Evolutionary conservation across 2,797 vertebrate species (phyloP).

Genomic region (Mallotus villosus): DNA sequence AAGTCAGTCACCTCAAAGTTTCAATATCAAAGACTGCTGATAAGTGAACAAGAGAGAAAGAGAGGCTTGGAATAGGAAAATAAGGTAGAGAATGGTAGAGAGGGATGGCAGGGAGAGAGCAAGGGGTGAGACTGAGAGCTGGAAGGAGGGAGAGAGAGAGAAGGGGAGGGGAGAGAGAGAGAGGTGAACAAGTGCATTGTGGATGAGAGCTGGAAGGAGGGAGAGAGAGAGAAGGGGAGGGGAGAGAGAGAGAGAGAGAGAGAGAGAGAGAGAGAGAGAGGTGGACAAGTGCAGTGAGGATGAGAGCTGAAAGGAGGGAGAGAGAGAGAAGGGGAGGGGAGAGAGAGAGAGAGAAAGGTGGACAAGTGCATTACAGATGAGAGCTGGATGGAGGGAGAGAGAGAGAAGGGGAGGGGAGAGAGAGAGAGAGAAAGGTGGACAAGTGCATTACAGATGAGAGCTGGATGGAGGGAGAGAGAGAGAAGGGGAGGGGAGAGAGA

Average conservation of each 20-base stretch:
- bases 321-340: not conserved
- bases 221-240: not conserved
- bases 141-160: not conserved
- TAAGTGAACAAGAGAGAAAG: not conserved
- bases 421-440: no score
- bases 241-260: no score
- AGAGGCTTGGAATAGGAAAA: not conserved
- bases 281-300: not conserved
- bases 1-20: not conserved
- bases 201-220: not conserved
- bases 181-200: no score
- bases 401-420: not conserved
- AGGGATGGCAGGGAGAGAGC: constrained; percentile 9
- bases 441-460: no score
- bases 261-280: no score
- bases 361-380: no score
- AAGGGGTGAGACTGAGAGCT: constrained; percentile 1
- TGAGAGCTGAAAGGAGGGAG: not conserved
- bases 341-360: not conserved
- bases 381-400: constrained; percentile 12
- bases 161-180: not conserved
- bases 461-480: not conserved
- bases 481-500: not conserved
- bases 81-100: not conserved
- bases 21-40: not conserved